phyloP scores from a whole-genome alignment of 2,797 vertebrate genomes.

The Euthynnus affinis region DNA sequence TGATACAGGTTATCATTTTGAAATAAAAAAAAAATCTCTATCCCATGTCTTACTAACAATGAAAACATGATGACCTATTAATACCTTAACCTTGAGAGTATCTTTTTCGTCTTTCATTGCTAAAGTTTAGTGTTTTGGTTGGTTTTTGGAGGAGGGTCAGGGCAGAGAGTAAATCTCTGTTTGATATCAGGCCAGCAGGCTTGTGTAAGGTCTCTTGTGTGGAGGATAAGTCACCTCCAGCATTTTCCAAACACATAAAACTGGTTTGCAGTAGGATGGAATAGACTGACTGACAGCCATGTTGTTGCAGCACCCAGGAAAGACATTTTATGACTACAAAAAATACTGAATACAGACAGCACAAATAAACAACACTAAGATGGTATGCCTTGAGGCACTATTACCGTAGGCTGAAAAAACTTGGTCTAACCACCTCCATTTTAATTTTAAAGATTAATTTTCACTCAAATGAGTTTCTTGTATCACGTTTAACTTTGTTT shows the following conservation, averaged over 20 bases:
- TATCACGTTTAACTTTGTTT: too few relatives aligned
- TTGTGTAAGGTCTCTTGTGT: slow-evolving; percentile 11
- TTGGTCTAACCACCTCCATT: too few relatives aligned
- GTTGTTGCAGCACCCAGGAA: slow-evolving; percentile 1
- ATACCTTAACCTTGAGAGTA: background rate
- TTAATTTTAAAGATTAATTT: too few relatives aligned
- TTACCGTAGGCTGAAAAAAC: too few relatives aligned
- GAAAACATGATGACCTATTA: background rate
- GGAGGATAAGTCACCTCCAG: slow-evolving; percentile 42
- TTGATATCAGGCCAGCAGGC: slow-evolving; percentile 25
- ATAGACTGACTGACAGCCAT: slow-evolving; percentile 35
- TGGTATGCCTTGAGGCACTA: too few relatives aligned
- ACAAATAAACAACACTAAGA: too few relatives aligned
- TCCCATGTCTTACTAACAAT: background rate
- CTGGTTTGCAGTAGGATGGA: slow-evolving; percentile 27
- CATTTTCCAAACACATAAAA: slow-evolving; percentile 35
- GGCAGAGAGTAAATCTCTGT: slow-evolving; percentile 14
- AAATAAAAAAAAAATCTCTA: background rate
- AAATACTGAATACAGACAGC: too few relatives aligned
- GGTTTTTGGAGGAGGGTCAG: background rate
- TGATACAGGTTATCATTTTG: background rate
- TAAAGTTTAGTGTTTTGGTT: background rate
- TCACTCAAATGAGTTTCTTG: too few relatives aligned
- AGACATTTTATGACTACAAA: too few relatives aligned
- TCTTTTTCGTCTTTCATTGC: too few relatives aligned